Evolutionary conservation across 2,797 vertebrate species (phyloP).

Genomic region (Moxostoma hubbsi): DNA sequence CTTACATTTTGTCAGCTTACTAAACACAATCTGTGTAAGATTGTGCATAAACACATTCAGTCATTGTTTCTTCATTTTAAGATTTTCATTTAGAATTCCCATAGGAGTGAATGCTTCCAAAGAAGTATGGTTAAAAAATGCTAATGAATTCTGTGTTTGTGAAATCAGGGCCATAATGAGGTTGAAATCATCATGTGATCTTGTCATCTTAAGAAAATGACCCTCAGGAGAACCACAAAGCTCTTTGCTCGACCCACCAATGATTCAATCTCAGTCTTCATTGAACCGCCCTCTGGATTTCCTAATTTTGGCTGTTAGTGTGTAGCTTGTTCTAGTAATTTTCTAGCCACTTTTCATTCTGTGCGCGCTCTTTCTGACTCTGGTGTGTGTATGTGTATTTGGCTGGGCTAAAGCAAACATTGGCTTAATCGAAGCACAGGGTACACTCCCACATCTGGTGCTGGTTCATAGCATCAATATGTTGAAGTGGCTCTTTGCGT

Average conservation of each 20-base stretch:
- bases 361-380: slow-evolving; percentile 58
- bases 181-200: slow-evolving; percentile 16
- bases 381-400: slow-evolving; percentile 68
- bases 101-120: neutral
- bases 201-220: slow-evolving; percentile 35
- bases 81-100: neutral
- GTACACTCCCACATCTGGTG: slow-evolving; percentile 83
- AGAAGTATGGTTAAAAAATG: neutral
- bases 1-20: too few relatives aligned
- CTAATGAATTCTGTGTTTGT: slow-evolving; percentile 18
- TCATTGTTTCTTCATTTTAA: neutral
- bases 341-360: slow-evolving; percentile 48
- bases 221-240: slow-evolving; percentile 17
- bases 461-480: slow-evolving; percentile 78
- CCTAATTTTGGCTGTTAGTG: slow-evolving; percentile 40
- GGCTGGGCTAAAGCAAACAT: slow-evolving; percentile 75
- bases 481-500: slow-evolving; percentile 74
- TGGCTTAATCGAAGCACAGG: slow-evolving; percentile 72
- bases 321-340: slow-evolving; percentile 44
- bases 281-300: slow-evolving; percentile 14
- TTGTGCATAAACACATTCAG: too few relatives aligned
- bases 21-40: too few relatives aligned
- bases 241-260: neutral
- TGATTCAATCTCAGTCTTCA: slow-evolving; percentile 1
- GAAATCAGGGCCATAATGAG: neutral